Evolutionary conservation across 2,888 invertebrate species (phyloP), one percentile per base, ranked within the genome.

Genomic region (Abscondita cerata): DNA sequence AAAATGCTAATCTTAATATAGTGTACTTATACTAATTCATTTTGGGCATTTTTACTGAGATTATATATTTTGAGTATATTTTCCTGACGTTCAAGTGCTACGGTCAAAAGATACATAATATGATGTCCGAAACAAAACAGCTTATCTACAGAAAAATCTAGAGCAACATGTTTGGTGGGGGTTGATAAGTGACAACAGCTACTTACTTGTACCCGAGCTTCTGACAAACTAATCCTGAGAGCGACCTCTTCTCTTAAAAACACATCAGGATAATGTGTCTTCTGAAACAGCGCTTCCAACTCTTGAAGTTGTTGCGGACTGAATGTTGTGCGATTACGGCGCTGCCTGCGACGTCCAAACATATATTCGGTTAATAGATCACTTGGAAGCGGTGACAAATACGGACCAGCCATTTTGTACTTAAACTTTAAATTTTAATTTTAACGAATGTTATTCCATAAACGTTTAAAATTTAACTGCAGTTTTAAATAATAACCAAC

Each of bases 261-360:
- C 16, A 96, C 96, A 75, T 96, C 96, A 4, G 96, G 96, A 79
- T 96, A 96, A 75, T 96, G 96, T 0, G 96, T 96, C 81, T 95
- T 94, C 80, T 95, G 94, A 81, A 96, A 96, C 16, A 96, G 84
- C 0, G 93, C 90, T 78, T 96, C 96, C 73, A 96, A 80, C 76
- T 96, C 95, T 76, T 93, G 92, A 48, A 96, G 83, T 81, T 96
- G 96, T 78, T 95, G 95, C 1, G 96, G 95, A 20, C 95, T 95
- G 79, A 96, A 96, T 0, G 96, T 96, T 6, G 96, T 96, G 31
- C 96, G 85, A 80, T 96, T 96, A 64, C 96, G 86, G 62, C 96
- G 86, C 85, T 96, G 90, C 70, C 95, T 85, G 64, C 95, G 86
- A 69, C 95, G 85, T 8, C 95, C 95, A 77, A 95, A 95, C 94